Conservation (phyloP, 2,888 invertebrate genomes). For the Lysandra bellargus region DNA sequence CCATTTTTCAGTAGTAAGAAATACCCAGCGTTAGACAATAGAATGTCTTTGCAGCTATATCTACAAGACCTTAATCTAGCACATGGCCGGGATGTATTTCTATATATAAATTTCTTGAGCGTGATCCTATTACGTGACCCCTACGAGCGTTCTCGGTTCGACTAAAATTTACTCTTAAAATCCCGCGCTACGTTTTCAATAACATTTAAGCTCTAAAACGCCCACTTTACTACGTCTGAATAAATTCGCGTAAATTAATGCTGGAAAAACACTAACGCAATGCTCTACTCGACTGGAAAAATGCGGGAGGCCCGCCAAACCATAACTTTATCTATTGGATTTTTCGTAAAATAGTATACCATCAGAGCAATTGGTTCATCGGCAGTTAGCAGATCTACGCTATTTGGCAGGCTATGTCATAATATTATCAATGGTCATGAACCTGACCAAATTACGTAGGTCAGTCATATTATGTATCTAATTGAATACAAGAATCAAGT, state of each 20-base stretch:
- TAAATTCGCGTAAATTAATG: background rate
- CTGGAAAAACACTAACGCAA: constrained; percentile 11
- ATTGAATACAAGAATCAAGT: too few relatives aligned
- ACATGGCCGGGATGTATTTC: constrained; percentile 8
- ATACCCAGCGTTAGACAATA: background rate
- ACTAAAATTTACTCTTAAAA: constrained; percentile 7
- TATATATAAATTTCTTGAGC: constrained; percentile 24
- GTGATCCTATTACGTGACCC: constrained; percentile 23
- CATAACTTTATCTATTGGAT: background rate
- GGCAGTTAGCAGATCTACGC: background rate
- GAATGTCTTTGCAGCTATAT: background rate
- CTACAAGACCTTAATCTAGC: background rate
- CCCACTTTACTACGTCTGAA: background rate
- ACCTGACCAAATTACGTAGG: too few relatives aligned
- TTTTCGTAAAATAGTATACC: background rate
- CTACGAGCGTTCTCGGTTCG: background rate
- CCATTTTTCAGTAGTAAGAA: constrained; percentile 6
- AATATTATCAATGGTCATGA: background rate
- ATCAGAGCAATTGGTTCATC: background rate
- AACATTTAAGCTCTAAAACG: constrained; percentile 4
- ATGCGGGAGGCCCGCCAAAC: background rate
- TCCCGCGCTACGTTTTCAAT: constrained; percentile 7
- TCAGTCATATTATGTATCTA: too few relatives aligned
- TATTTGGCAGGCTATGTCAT: background rate
- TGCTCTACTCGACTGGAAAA: background rate